A percentile compares a stretch with the other conserved stretches of the same genome.
Conservation (phyloP, 2,888 invertebrate species). For the Ormyrus thymus region DNA sequence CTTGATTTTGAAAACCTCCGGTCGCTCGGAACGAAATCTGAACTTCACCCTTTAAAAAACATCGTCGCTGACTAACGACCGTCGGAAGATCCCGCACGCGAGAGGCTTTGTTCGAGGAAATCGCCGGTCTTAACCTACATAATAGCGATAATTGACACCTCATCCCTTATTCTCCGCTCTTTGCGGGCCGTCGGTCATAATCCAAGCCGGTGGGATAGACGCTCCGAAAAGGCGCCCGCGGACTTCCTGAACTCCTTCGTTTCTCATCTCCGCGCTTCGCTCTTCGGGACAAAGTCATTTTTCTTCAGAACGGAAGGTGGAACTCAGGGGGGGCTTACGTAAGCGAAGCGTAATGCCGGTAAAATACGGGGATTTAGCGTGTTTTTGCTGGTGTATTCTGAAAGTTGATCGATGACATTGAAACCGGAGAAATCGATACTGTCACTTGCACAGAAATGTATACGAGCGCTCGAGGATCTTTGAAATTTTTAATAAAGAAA, state of each 20-base stretch:
- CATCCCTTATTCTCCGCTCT: conserved; percentile 15
- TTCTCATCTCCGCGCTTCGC: conserved; percentile 7
- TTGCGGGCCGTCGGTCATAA: not conserved
- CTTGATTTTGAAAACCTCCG: too few species aligned
- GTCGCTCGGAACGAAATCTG: too few species aligned
- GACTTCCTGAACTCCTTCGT: not conserved
- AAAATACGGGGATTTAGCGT: conserved; percentile 18
- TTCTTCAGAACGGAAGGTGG: too few species aligned
- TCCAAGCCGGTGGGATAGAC: not conserved
- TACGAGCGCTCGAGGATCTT: too few species aligned
- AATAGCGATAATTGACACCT: conserved; percentile 35
- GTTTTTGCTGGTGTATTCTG: conserved; percentile 7
- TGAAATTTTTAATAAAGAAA: too few species aligned
- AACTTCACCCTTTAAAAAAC: not conserved
- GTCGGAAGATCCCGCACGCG: not conserved
- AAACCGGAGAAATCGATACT: conserved; percentile 23
- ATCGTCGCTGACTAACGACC: not conserved
- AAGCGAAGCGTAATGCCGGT: not conserved
- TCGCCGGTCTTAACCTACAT: not conserved
- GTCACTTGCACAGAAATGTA: not conserved
- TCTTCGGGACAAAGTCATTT: not conserved
- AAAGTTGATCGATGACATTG: conserved; percentile 37
- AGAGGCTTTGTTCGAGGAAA: conserved; percentile 29
- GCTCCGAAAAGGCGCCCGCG: not conserved
- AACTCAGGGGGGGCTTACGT: not conserved